Evolutionary conservation across 2,113 vertebrate genomes (phyloP), one percentile per base, ranked within the genome.

Genomic region (Erythrocebus patas): DNA sequence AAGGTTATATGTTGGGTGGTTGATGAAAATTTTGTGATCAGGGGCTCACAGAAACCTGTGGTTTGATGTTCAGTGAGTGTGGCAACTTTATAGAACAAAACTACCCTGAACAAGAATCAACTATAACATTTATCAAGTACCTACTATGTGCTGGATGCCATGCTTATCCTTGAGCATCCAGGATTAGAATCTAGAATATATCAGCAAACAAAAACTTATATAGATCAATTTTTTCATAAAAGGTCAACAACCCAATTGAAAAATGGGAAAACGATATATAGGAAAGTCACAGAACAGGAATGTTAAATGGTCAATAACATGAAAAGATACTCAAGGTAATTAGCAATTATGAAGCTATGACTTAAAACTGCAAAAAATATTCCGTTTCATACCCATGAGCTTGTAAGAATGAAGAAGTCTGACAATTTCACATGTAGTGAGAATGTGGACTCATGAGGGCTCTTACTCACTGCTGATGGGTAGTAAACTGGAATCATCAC

Each of bases 351-450:
- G 38, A 48, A 84, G 64, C 79, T 5, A 2, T 91, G 66, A 95
- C 78, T 92, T 80, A 75, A 83, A 94, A 82, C n/a, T 35, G 48
- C n/a, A 89, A 84, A 68, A 68, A 91, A 91, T 75, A 80, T 55
- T 96, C 32, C 40, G 87, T 59, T 94, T 87, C 12, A 45, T 61
- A 79, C 10, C 32, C 59, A 73, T 90, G 75, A 79, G 50, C 3
- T 83, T 89, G 70, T 66, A 68, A 96, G 93, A 96, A 86, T 93
- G 35, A 78, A 89, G 82, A 89, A 84, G 17, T 85, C 59, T 87
- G 86, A 96, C 32, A 94, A 25, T 68, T 85, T 96, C 66, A 79
- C 13, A 22, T 75, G 27, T 64, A 68, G 50, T 18, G 73, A 87
- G 55, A 92, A 89, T 32, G 72, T 14, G 30, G 68, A n/a, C 22